Evolutionary conservation across 2,888 invertebrate genomes (phyloP).

Genomic region (Sturmia bella): DNA sequence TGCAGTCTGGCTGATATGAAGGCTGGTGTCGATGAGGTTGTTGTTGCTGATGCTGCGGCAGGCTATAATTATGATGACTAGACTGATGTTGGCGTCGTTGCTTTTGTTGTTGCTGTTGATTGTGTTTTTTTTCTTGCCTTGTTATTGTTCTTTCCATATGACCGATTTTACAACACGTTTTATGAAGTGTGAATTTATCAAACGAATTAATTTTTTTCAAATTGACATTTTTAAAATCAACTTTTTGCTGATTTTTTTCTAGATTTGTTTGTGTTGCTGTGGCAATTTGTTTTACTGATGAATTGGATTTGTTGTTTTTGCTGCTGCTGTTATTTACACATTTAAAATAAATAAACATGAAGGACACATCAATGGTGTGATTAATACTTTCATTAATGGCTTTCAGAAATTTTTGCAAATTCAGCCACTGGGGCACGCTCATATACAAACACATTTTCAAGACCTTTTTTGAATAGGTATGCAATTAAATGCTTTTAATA

Average conservation of each 20-base stretch:
- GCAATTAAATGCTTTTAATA: not conserved
- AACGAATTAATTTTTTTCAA: slow-evolving; percentile 25
- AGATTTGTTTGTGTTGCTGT: slow-evolving; percentile 21
- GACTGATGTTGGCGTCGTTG: not conserved
- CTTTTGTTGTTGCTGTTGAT: not conserved
- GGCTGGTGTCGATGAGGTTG: not conserved
- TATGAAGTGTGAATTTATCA: slow-evolving; percentile 30
- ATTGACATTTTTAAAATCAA: slow-evolving; percentile 45
- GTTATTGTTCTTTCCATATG: slow-evolving; percentile 31
- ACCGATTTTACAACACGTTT: slow-evolving; percentile 21
- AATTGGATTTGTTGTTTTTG: slow-evolving; percentile 1
- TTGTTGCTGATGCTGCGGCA: not conserved
- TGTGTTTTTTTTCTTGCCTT: slow-evolving; percentile 11
- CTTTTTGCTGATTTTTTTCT: slow-evolving; percentile 44
- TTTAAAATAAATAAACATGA: slow-evolving; percentile 66
- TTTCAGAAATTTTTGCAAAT: slow-evolving; percentile 57
- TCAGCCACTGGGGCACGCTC: slow-evolving; percentile 64
- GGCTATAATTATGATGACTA: not conserved
- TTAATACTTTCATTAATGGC: slow-evolving; percentile 59
- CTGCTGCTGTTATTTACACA: slow-evolving; percentile 42
- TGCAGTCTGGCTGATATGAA: not conserved
- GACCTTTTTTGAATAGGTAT: not conserved
- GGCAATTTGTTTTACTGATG: not conserved
- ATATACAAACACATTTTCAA: slow-evolving; percentile 64
- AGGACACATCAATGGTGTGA: slow-evolving; percentile 60